Conservation (phyloP, 2,888 invertebrate genomes). For the Platycheirus albimanus region DNA sequence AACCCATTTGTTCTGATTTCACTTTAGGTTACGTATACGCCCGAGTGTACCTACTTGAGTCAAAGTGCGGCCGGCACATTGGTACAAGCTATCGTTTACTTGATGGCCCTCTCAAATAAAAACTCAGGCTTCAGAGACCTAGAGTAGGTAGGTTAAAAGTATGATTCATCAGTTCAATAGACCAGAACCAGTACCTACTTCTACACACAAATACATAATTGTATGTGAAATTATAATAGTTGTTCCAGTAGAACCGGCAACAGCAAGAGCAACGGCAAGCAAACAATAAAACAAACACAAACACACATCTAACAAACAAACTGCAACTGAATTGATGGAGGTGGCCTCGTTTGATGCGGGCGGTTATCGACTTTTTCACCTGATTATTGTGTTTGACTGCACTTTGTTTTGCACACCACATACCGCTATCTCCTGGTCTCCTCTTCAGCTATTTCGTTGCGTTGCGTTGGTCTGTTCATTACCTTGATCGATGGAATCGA, state of each 20-base stretch:
- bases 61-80: constrained; percentile 12
- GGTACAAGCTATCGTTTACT: constrained; percentile 11
- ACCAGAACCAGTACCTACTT: constrained; percentile 55
- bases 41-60: constrained; percentile 37
- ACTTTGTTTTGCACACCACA: constrained; percentile 51
- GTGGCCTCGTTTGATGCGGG: constrained; percentile 72
- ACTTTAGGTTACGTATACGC: constrained; percentile 67
- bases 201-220: neutral
- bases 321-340: constrained; percentile 62
- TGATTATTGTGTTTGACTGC: constrained; percentile 73
- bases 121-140: constrained; percentile 10
- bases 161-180: constrained; percentile 65
- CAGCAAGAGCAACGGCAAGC: too few relatives aligned
- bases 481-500: constrained; percentile 73
- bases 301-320: constrained; percentile 32
- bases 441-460: too few relatives aligned
- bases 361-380: constrained; percentile 74
- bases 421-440: too few relatives aligned
- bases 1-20: constrained; percentile 43
- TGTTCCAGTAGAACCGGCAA: constrained; percentile 40
- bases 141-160: constrained; percentile 10
- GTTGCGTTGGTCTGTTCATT: constrained; percentile 54
- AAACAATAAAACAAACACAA: constrained; percentile 47
- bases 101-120: constrained; percentile 41
- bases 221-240: constrained; percentile 12